Evolutionary conservation across 2,888 invertebrate species (phyloP).

Genomic region (Pecten maximus): DNA sequence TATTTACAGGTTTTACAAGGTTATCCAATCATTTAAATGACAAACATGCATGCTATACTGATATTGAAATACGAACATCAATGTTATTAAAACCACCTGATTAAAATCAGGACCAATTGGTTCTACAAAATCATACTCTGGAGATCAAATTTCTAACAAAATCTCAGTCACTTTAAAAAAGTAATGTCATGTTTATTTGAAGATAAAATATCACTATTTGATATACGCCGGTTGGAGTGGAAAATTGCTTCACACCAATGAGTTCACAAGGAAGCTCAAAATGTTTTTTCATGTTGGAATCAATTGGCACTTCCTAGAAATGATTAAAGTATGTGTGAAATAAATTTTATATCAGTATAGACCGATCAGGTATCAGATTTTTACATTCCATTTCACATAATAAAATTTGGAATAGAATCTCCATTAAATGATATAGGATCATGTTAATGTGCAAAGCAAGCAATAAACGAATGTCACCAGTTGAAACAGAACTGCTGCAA

Average conservation of each 20-base stretch:
- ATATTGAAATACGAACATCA: not conserved
- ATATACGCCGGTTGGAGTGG: not conserved
- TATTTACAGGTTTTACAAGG: too few relatives aligned
- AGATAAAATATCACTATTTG: not conserved
- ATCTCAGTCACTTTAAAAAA: not conserved
- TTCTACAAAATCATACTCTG: not conserved
- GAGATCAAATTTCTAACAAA: not conserved
- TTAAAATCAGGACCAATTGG: not conserved
- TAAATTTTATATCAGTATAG: not conserved
- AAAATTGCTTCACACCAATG: not conserved
- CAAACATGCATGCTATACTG: not conserved
- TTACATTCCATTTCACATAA: not conserved
- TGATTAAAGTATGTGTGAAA: not conserved
- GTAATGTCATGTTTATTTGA: not conserved
- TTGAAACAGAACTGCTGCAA: not conserved
- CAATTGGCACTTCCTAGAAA: not conserved
- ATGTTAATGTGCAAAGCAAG: not conserved
- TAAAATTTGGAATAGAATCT: not conserved
- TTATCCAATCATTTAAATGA: too few relatives aligned
- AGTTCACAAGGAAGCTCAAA: not conserved
- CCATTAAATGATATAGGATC: not conserved
- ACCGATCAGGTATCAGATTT: not conserved
- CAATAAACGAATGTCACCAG: not conserved
- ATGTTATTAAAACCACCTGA: not conserved
- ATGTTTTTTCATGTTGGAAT: not conserved